A percentile compares a stretch with the other conserved stretches of the same genome.
Evolutionary conservation across 2,113 vertebrate genomes (phyloP).

Genomic region (Petromus typicus): DNA sequence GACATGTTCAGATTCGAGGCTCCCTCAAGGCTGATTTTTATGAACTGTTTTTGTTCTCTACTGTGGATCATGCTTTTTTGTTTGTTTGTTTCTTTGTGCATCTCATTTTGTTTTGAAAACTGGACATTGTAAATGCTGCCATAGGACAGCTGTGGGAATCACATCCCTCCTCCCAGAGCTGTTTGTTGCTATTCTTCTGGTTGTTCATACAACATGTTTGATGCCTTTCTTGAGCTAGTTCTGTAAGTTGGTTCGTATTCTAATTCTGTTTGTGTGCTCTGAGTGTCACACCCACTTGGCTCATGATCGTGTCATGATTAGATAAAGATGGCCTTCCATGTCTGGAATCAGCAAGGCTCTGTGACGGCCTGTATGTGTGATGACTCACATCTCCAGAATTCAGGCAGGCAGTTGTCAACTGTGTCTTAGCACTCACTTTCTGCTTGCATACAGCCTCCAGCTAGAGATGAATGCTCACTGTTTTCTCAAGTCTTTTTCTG

Average conservation of each 20-base stretch:
- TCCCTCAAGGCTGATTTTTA: background rate
- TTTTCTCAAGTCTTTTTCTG: background rate
- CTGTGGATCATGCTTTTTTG: background rate
- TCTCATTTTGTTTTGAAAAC: background rate
- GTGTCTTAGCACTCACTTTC: background rate
- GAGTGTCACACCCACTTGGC: background rate
- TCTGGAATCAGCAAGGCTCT: background rate
- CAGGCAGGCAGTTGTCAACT: background rate
- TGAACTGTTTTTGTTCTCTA: background rate
- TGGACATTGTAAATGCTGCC: background rate
- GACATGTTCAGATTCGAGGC: background rate
- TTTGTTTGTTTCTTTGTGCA: background rate
- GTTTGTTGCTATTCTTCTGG: background rate
- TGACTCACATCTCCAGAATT: background rate
- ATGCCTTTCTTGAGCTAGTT: background rate
- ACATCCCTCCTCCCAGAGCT: background rate
- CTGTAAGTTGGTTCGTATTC: background rate
- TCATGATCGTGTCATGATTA: background rate
- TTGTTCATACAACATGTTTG: background rate
- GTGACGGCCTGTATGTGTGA: background rate
- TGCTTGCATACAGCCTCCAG: background rate
- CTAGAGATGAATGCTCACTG: background rate
- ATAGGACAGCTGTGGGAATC: background rate
- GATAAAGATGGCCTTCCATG: background rate
- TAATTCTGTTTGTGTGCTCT: background rate